These are phyloP conservation scores for Auanema freiburgensis DNA, from an alignment of 2,888 invertebrate genomes.

Conservation along the genomic window DNA sequence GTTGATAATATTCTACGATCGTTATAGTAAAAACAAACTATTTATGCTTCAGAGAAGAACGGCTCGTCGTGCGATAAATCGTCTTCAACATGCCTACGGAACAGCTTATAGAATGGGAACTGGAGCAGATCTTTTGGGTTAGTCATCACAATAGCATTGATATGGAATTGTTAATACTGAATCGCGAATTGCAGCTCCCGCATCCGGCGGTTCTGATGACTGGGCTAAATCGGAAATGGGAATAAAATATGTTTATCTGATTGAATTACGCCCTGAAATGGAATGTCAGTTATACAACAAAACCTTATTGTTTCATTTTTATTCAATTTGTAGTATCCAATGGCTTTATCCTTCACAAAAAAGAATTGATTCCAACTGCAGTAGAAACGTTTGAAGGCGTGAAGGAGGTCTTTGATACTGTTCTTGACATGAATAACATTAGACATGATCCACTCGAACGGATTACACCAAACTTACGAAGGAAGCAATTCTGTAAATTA, in stretches of 20 bases:
- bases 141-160: background rate
- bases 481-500: constrained; percentile 32
- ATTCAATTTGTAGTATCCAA: constrained; percentile 52
- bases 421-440: constrained; percentile 38
- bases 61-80: constrained; percentile 48
- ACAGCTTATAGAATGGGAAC: constrained; percentile 60
- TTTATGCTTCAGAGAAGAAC: constrained; percentile 39
- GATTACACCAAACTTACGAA: constrained; percentile 35
- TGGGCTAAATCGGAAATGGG: constrained; percentile 61
- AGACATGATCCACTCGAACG: constrained; percentile 16
- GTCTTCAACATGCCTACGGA: constrained; percentile 52
- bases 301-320: background rate
- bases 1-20: no score
- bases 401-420: constrained; percentile 57
- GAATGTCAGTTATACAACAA: constrained; percentile 41
- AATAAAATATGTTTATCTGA: constrained; percentile 61
- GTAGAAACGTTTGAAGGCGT: constrained; percentile 62
- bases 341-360: constrained; percentile 61
- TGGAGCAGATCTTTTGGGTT: constrained; percentile 60
- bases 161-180: background rate
- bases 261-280: constrained; percentile 58
- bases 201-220: constrained; percentile 62
- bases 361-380: constrained; percentile 60
- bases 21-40: constrained; percentile 4
- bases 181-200: constrained; percentile 40